phyloP scores from a whole-genome alignment of 2,888 invertebrate species.

The Altica lythri region DNA sequence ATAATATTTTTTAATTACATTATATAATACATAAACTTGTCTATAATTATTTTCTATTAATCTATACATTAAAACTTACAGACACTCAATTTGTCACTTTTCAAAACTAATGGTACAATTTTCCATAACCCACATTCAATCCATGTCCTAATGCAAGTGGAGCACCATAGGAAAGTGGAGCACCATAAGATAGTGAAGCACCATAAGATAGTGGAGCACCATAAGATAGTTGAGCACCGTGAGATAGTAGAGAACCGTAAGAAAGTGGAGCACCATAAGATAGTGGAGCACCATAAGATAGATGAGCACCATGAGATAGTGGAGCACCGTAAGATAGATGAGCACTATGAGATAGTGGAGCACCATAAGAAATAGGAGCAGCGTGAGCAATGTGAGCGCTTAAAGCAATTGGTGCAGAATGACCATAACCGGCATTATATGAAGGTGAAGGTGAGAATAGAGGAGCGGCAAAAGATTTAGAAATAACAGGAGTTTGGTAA shows the following conservation, averaged over 20 bases:
- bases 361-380: constrained; percentile 33
- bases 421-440: constrained; percentile 33
- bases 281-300: constrained; percentile 12
- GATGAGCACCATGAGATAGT: constrained; percentile 25
- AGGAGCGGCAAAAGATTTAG: neutral
- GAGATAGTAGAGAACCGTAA: constrained; percentile 19
- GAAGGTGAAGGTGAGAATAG: constrained; percentile 24
- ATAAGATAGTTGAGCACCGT: constrained; percentile 7
- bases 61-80: constrained; percentile 22
- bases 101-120: constrained; percentile 30
- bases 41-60: constrained; percentile 14
- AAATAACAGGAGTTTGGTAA: neutral
- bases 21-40: no score
- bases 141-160: constrained; percentile 28
- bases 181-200: constrained; percentile 12
- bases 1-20: no score
- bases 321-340: constrained; percentile 34
- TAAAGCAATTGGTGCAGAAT: constrained; percentile 28
- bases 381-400: constrained; percentile 31
- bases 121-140: constrained; percentile 31
- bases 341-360: constrained; percentile 32
- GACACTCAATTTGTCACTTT: neutral
- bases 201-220: constrained; percentile 21
- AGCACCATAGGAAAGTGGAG: constrained; percentile 29
- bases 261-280: constrained; percentile 14